Conservation (phyloP, 2,113 vertebrate genomes). For the Odocoileus virginianus region DNA sequence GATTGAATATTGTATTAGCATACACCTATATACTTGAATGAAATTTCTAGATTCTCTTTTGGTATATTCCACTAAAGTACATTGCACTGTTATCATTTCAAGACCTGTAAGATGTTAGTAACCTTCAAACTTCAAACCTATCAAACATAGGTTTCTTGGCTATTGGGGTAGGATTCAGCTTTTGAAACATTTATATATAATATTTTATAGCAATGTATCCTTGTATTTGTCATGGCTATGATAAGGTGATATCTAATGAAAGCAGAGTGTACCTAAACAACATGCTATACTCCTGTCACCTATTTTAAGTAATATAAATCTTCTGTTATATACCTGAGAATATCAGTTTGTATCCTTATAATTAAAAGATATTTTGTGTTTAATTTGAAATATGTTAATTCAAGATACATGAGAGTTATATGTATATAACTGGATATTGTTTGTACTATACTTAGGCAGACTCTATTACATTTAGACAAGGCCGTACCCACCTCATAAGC, state of each 20-base stretch:
- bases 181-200: background rate
- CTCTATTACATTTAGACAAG: background rate
- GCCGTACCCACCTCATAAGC: background rate
- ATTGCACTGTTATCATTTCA: background rate
- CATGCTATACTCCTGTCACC: background rate
- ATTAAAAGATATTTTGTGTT: background rate
- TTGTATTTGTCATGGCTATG: background rate
- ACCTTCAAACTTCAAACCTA: background rate
- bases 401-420: background rate
- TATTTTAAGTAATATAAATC: background rate
- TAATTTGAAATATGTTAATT: conserved; percentile 18
- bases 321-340: background rate
- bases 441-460: background rate
- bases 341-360: background rate
- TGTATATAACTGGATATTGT: background rate
- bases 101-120: background rate
- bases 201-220: background rate
- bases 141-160: background rate
- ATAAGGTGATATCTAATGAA: background rate
- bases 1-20: background rate
- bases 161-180: background rate
- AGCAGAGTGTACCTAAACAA: background rate
- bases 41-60: background rate
- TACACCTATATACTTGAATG: background rate
- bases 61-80: background rate